Evolutionary conservation across 1,140 invertebrate genomes (phyloP).

Genomic region (Rhagoletis pomonella): DNA sequence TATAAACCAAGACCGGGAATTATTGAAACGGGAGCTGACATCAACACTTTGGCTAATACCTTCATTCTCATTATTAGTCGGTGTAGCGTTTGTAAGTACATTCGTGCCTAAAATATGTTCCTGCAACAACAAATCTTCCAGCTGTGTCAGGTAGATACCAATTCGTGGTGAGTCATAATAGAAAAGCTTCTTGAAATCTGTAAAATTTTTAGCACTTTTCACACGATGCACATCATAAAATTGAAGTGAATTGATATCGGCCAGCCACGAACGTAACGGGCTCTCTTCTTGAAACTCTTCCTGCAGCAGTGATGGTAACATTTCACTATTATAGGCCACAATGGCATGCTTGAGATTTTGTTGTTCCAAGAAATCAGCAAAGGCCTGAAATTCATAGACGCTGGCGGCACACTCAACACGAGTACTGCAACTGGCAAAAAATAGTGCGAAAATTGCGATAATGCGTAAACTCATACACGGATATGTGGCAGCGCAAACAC

Average conservation of each 20-base stretch:
- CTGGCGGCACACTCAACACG: not conserved
- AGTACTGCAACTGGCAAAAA: not conserved
- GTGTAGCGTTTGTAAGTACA: not conserved
- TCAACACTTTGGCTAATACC: not conserved
- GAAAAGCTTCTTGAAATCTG: slow-evolving; percentile 13
- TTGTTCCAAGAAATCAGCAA: slow-evolving; percentile 30
- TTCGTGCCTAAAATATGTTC: not conserved
- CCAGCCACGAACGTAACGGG: not conserved
- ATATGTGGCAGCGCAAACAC: too few species aligned
- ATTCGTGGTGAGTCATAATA: slow-evolving; percentile 19
- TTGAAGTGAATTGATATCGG: slow-evolving; percentile 4
- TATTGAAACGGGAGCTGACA: slow-evolving; percentile 11
- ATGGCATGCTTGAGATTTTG: slow-evolving; percentile 50
- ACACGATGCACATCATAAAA: slow-evolving; percentile 34
- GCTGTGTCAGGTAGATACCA: slow-evolving; percentile 14
- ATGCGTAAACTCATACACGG: not conserved
- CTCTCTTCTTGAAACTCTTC: too few species aligned
- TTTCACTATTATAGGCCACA: slow-evolving; percentile 16
- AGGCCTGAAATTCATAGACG: slow-evolving; percentile 31
- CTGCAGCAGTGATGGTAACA: not conserved
- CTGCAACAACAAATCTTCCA: slow-evolving; percentile 33
- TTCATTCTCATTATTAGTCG: not conserved
- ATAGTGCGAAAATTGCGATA: not conserved
- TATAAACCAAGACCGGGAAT: slow-evolving; percentile 41
- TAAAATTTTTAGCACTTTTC: slow-evolving; percentile 16